Evolutionary conservation across 2,888 invertebrate genomes (phyloP).

Genomic region (Erebia palarica): DNA sequence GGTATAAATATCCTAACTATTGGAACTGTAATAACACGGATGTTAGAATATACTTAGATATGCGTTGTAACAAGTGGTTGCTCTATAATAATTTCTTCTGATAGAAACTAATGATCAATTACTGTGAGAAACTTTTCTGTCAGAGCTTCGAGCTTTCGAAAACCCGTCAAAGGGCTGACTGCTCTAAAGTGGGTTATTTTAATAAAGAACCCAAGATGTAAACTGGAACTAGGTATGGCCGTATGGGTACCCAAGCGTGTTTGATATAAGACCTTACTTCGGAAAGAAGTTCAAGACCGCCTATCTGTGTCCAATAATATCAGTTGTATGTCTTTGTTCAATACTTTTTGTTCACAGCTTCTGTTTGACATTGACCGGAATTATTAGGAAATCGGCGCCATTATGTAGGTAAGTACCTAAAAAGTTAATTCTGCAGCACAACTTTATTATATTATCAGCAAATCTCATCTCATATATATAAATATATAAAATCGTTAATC

Average conservation of each 20-base stretch:
- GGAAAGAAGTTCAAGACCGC: neutral
- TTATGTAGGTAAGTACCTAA: neutral
- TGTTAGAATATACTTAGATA: no score
- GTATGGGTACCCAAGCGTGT: neutral
- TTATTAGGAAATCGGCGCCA: neutral
- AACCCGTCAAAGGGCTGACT: neutral
- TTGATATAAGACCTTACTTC: neutral
- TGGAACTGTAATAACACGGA: no score
- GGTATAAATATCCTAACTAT: no score
- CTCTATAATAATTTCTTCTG: no score
- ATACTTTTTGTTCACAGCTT: conserved; percentile 4
- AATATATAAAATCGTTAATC: neutral
- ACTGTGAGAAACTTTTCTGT: no score
- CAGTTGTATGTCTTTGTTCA: neutral
- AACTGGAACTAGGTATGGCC: neutral
- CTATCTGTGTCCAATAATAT: no score
- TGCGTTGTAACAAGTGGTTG: no score
- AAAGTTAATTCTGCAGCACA: neutral
- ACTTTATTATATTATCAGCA: neutral
- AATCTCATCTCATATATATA: no score
- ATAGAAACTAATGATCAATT: no score
- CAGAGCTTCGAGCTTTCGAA: neutral
- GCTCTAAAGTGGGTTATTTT: neutral
- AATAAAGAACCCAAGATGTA: neutral
- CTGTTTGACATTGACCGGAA: conserved; percentile 3